phyloP scores from a whole-genome alignment of 2,888 invertebrate genomes.

The Pyrgus malvae region DNA sequence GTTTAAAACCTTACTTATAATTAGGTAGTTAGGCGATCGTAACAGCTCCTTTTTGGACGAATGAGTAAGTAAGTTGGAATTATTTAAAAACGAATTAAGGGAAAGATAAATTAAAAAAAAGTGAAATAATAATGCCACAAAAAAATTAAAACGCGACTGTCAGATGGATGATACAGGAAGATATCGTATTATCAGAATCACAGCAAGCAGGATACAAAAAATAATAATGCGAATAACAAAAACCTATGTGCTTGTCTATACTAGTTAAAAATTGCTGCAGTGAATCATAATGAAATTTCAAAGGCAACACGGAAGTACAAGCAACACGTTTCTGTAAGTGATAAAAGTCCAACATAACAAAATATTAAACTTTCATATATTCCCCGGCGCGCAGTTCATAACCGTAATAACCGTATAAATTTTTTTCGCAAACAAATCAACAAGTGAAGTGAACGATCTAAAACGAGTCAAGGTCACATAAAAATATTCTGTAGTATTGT shows the following conservation, averaged over 20 bases:
- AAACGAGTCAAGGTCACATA: constrained; percentile 19
- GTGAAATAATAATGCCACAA: too few species aligned
- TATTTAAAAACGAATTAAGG: neutral
- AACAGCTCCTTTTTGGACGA: neutral
- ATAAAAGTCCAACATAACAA: constrained; percentile 2
- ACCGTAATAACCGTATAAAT: neutral
- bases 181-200: too few species aligned
- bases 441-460: constrained; percentile 24
- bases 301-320: neutral
- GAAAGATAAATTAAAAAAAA: neutral
- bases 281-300: neutral
- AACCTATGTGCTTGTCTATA: too few species aligned
- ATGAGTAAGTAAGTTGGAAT: neutral
- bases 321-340: neutral
- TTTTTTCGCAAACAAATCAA: constrained; percentile 20
- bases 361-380: constrained; percentile 17
- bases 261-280: neutral
- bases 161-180: too few species aligned
- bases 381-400: constrained; percentile 6
- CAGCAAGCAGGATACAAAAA: neutral
- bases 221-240: too few species aligned
- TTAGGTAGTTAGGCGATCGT: constrained; percentile 3
- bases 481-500: constrained; percentile 19
- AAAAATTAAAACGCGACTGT: too few species aligned
- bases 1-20: constrained; percentile 7